These are phyloP conservation scores for Periophthalmodon schlosseri DNA, from an alignment of 2,113 vertebrate species.

Conservation along the genomic window DNA sequence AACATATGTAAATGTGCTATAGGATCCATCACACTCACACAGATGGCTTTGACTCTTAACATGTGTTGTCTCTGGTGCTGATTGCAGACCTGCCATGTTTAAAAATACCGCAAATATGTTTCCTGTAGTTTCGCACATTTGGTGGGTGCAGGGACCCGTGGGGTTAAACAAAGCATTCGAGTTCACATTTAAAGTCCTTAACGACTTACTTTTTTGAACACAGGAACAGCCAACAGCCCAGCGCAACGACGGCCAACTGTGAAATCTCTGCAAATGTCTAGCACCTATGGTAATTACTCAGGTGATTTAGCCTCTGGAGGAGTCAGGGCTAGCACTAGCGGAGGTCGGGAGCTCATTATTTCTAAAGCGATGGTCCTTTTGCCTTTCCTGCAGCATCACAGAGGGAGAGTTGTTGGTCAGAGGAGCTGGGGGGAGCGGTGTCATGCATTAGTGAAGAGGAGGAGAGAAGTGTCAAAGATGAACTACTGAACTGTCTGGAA, in stretches of 20 bases:
- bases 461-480: slow-evolving; percentile 58
- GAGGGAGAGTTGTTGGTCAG: slow-evolving; percentile 32
- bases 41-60: slow-evolving; percentile 64
- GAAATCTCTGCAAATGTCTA: slow-evolving; percentile 25
- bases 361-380: slow-evolving; percentile 45
- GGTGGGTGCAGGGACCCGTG: not conserved
- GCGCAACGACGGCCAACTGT: not conserved
- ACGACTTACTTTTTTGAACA: not conserved
- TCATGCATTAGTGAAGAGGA: slow-evolving; percentile 76
- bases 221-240: not conserved
- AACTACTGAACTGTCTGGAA: slow-evolving; percentile 49
- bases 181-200: slow-evolving; percentile 4
- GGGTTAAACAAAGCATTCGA: not conserved
- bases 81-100: slow-evolving; percentile 16
- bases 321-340: slow-evolving; percentile 23
- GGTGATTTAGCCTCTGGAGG: slow-evolving; percentile 35
- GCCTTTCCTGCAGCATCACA: slow-evolving; percentile 53
- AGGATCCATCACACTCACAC: slow-evolving; percentile 15
- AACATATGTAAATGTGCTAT: not conserved
- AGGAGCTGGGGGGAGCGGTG: slow-evolving; percentile 54
- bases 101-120: slow-evolving; percentile 4
- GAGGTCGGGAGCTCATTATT: slow-evolving; percentile 61
- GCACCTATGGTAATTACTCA: slow-evolving; percentile 39
- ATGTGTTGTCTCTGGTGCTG: slow-evolving; percentile 43
- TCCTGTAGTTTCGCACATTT: not conserved